Conservation (phyloP, 2,888 invertebrate species). For the Rhamnusium bicolor region DNA sequence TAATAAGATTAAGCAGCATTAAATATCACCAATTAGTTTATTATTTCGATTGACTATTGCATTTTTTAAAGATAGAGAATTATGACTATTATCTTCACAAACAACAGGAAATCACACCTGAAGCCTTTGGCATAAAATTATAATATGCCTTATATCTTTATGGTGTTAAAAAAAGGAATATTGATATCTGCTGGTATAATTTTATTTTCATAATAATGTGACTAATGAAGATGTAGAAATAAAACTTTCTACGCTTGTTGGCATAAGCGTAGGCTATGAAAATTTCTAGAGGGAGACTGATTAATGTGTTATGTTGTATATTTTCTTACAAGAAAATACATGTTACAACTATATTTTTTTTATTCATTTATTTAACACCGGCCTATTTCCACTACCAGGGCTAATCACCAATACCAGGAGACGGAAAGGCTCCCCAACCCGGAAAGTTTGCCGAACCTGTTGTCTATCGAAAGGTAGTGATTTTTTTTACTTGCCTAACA, state of each 20-base stretch:
- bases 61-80: slow-evolving; percentile 42
- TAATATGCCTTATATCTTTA: slow-evolving; percentile 42
- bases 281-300: slow-evolving; percentile 1
- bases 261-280: background rate
- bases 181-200: slow-evolving; percentile 43
- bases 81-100: slow-evolving; percentile 44
- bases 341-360: too few relatives aligned
- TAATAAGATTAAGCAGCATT: background rate
- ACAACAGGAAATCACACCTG: slow-evolving; percentile 49
- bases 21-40: background rate
- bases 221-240: slow-evolving; percentile 43
- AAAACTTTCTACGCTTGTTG: slow-evolving; percentile 32
- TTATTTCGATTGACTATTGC: slow-evolving; percentile 28
- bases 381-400: too few relatives aligned
- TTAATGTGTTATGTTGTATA: too few relatives aligned
- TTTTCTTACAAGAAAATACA: too few relatives aligned
- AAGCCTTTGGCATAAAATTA: slow-evolving; percentile 44
- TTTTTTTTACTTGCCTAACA: too few relatives aligned
- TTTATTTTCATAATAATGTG: slow-evolving; percentile 35
- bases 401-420: too few relatives aligned
- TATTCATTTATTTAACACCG: too few relatives aligned
- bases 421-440: too few relatives aligned
- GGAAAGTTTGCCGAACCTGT: too few relatives aligned
- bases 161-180: slow-evolving; percentile 42
- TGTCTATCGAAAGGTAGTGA: too few relatives aligned